Evolutionary conservation across 2,797 vertebrate genomes (phyloP).

Genomic region (Pseudochromis fuscus): DNA sequence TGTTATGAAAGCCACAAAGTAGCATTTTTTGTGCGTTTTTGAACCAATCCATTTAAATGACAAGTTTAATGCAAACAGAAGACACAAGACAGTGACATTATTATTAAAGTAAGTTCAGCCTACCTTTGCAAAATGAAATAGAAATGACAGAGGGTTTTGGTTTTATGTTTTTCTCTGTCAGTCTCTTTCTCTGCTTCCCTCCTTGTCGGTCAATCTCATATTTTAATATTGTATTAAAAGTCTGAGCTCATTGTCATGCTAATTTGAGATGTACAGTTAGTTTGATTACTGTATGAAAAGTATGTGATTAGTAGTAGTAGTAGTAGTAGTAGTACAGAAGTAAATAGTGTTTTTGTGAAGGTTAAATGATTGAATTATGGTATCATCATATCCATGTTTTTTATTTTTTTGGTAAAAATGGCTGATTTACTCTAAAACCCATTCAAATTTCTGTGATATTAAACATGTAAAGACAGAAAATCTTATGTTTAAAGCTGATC

Average conservation of each 20-base stretch:
- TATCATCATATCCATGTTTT: background rate
- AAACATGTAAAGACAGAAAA: background rate
- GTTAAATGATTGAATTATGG: constrained; percentile 15
- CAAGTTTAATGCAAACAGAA: too few relatives aligned
- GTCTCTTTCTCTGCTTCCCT: constrained; percentile 13
- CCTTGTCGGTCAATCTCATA: background rate
- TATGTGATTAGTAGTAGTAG: too few relatives aligned
- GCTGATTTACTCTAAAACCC: constrained; percentile 8
- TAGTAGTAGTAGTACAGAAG: too few relatives aligned
- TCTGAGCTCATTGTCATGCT: background rate
- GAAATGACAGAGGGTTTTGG: background rate
- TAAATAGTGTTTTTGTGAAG: background rate
- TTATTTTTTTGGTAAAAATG: background rate
- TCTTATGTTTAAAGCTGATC: background rate
- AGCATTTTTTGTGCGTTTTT: too few relatives aligned
- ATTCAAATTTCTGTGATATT: background rate
- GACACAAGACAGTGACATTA: too few relatives aligned
- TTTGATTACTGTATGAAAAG: background rate
- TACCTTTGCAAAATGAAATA: background rate
- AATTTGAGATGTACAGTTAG: constrained; percentile 2
- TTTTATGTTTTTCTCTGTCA: background rate
- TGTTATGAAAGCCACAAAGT: constrained; percentile 4
- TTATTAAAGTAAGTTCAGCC: background rate
- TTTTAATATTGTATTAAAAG: constrained; percentile 46
- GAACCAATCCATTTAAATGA: too few relatives aligned